phyloP scores from a whole-genome alignment of 2,113 vertebrate genomes.

The Ivindomyrus marchei region DNA sequence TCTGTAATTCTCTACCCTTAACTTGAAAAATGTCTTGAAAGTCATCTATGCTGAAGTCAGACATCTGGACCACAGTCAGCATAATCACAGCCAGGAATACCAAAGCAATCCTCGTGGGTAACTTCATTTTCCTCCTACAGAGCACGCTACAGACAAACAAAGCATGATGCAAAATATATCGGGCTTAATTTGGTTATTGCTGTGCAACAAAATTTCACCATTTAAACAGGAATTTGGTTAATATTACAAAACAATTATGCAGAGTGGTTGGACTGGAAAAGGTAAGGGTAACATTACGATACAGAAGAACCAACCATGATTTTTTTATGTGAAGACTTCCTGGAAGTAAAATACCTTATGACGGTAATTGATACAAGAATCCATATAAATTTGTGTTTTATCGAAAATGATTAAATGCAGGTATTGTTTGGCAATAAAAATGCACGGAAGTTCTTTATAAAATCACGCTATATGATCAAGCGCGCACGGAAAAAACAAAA shows the following conservation, averaged over 20 bases:
- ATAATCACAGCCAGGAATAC: neutral
- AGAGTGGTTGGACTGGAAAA: neutral
- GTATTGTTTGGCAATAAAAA: neutral
- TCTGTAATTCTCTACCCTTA: neutral
- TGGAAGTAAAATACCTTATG: neutral
- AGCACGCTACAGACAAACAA: neutral
- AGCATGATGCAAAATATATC: neutral
- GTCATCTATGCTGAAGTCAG: neutral
- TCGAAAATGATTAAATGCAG: neutral
- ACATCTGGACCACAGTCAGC: neutral
- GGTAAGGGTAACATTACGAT: neutral
- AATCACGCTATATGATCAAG: neutral
- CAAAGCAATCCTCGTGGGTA: neutral
- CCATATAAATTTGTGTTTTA: neutral
- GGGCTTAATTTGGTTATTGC: neutral
- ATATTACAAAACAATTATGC: neutral
- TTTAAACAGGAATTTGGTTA: neutral
- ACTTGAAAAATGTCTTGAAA: constrained; percentile 1
- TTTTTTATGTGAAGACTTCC: neutral
- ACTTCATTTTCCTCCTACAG: neutral
- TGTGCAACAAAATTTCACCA: neutral
- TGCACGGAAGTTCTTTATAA: neutral
- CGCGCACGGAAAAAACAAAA: neutral
- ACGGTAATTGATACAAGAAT: neutral
- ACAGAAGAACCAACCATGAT: neutral